Percentiles rank a stretch among this genome's conserved stretches.
Evolutionary conservation across 1,140 invertebrate genomes (phyloP).

Genomic region (Pseudachorutes palmiensis): DNA sequence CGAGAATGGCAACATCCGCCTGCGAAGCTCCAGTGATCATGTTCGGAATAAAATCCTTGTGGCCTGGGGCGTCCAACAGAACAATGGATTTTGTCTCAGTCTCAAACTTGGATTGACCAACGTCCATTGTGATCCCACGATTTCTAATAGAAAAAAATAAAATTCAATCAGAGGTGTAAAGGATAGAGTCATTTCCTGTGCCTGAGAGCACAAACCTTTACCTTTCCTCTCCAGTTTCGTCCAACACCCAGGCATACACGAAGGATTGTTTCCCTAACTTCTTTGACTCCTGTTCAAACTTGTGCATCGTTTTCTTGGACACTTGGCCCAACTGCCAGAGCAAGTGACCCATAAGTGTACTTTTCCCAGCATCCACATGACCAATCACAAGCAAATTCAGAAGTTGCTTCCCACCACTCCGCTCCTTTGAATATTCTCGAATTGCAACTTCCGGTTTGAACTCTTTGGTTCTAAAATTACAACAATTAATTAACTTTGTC

Average conservation of each 20-base stretch:
- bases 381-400: constrained; percentile 93
- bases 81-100: constrained; percentile 76
- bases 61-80: constrained; percentile 92
- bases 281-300: constrained; percentile 95
- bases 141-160: constrained; percentile 45
- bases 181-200: too few species aligned
- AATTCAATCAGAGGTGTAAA: constrained; percentile 27
- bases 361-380: constrained; percentile 99
- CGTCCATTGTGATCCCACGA: constrained; percentile 92
- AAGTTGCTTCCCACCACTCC: constrained; percentile 64
- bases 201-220: too few species aligned
- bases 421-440: constrained; percentile 60
- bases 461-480: constrained; percentile 24
- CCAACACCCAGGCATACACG: constrained; percentile 98
- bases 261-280: constrained; percentile 97
- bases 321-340: constrained; percentile 84
- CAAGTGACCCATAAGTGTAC: constrained; percentile 92
- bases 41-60: constrained; percentile 98
- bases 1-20: constrained; percentile 91
- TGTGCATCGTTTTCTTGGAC: constrained; percentile 83
- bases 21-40: constrained; percentile 97
- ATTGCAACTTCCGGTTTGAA: constrained; percentile 42
- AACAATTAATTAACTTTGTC: background rate
- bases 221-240: constrained; percentile 96
- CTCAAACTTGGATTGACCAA: constrained; percentile 88